Evolutionary conservation across 1,140 invertebrate genomes (phyloP).

Genomic region (Tribolium madens): DNA sequence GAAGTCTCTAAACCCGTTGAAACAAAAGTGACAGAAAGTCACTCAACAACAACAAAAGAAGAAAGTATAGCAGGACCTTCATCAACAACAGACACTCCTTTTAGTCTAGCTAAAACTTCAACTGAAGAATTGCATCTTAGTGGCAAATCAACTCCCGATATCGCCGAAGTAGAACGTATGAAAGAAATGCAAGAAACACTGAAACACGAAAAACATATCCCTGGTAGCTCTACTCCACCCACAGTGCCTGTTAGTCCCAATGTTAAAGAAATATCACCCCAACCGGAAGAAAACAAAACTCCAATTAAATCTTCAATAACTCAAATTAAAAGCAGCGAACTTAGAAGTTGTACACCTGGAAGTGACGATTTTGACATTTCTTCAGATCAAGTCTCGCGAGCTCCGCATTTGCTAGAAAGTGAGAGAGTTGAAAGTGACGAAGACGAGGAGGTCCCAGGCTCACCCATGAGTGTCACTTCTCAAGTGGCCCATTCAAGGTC

Average conservation of each 20-base stretch:
- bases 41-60: not conserved
- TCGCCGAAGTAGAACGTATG: conserved; percentile 56
- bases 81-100: conserved; percentile 33
- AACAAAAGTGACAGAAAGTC: not conserved
- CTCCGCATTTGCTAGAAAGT: conserved; percentile 67
- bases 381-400: conserved; percentile 69
- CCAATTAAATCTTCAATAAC: conserved; percentile 66
- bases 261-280: conserved; percentile 53
- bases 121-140: conserved; percentile 51
- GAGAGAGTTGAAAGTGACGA: conserved; percentile 67
- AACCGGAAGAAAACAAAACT: conserved; percentile 62
- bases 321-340: conserved; percentile 66
- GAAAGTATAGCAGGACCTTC: conserved; percentile 50
- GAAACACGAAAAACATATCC: conserved; percentile 57
- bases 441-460: conserved; percentile 70
- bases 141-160: conserved; percentile 62
- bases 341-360: conserved; percentile 71
- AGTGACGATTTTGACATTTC: conserved; percentile 73
- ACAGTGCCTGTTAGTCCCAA: conserved; percentile 71
- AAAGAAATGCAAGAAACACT: conserved; percentile 53
- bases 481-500: conserved; percentile 73
- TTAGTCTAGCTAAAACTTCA: conserved; percentile 2
- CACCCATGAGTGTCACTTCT: conserved; percentile 75
- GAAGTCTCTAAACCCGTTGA: not conserved
- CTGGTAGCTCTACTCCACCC: conserved; percentile 68